A percentile compares a stretch with the other conserved stretches of the same genome.
These are phyloP conservation scores for Tetragonula clypearis DNA, from an alignment of 1,140 invertebrate species.

Conservation along the genomic window DNA sequence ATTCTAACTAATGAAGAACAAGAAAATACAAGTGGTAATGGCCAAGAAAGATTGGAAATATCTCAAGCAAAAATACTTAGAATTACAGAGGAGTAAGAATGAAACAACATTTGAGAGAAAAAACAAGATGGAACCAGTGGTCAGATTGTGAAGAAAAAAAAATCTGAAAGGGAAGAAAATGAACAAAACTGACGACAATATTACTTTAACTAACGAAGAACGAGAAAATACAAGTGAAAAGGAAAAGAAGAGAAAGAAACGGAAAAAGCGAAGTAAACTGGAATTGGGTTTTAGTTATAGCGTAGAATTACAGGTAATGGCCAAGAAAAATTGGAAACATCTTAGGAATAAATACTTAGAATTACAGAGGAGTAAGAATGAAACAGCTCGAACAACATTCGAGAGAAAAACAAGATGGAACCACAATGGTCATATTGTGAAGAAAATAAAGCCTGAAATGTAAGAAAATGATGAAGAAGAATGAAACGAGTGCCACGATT, in stretches of 20 bases:
- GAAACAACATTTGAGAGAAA: slow-evolving; percentile 84
- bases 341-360: slow-evolving; percentile 92
- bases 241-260: slow-evolving; percentile 79
- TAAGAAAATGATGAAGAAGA: slow-evolving; percentile 67
- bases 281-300: slow-evolving; percentile 73
- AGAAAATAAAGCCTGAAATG: slow-evolving; percentile 71
- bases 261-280: slow-evolving; percentile 73
- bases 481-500: slow-evolving; percentile 1
- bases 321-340: slow-evolving; percentile 91
- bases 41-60: slow-evolving; percentile 91
- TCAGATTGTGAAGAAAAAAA: slow-evolving; percentile 72
- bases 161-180: slow-evolving; percentile 69
- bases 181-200: slow-evolving; percentile 33
- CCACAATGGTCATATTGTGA: slow-evolving; percentile 71
- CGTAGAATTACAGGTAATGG: slow-evolving; percentile 84
- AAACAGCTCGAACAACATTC: slow-evolving; percentile 88
- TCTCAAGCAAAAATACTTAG: too few species aligned
- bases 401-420: slow-evolving; percentile 68
- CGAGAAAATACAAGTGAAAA: slow-evolving; percentile 72
- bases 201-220: slow-evolving; percentile 54
- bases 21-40: too few species aligned
- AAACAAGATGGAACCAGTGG: slow-evolving; percentile 71
- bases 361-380: slow-evolving; percentile 90
- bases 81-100: slow-evolving; percentile 91
- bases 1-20: too few species aligned